Evolutionary conservation across 1,140 invertebrate species (phyloP), one percentile per base, ranked within the genome.

Genomic region (Nilaparvata lugens): DNA sequence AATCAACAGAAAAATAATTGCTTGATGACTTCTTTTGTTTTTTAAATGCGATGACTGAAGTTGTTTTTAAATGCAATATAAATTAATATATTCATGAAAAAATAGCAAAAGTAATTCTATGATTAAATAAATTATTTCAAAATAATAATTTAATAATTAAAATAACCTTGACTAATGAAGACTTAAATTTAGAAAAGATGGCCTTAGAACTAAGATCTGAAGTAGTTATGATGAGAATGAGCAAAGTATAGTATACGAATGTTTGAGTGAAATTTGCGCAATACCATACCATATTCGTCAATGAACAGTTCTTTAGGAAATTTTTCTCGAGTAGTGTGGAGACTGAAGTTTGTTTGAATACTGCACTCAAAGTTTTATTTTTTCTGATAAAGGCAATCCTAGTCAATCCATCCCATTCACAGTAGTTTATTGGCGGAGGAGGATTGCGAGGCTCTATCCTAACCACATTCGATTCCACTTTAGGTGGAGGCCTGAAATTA

Each of bases 391-490:
- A 99, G 23, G 87, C 91, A 65, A 98, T 94, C 69, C 96, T 81
- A 0, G 96, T 91, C 16, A 99, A 75, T 7, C 94, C 94, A 82
- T 99, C 97, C 96, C 95, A 99, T 80, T 98, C 95, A 66, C 87
- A 86, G 74, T 95, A 99, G 74, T 97, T 95, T 24, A 99, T 91
- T 11, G 92, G 86, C 24, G 96, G 96, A 35, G 95, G 92, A 52
- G 97, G 97, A 80, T 96, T 96, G 70, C 87, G 84, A 4, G 96
- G 97, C 74, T 99, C 96, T 71, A 99, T 87, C 70, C 97, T 79
- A 0, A 99, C 94, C n/a, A 99, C 97, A 78, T 87, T 93, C 0
- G 95, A 98, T 76, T 99, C 97, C 0, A 99, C 94, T 80, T 96
- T 98, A 35, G 97, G 97, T 40, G 97, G 97, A 42, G 97, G 97